A percentile compares a stretch with the other conserved stretches of the same genome.
Conservation (phyloP, 2,888 invertebrate genomes). For the Sclerodermus sp. region DNA sequence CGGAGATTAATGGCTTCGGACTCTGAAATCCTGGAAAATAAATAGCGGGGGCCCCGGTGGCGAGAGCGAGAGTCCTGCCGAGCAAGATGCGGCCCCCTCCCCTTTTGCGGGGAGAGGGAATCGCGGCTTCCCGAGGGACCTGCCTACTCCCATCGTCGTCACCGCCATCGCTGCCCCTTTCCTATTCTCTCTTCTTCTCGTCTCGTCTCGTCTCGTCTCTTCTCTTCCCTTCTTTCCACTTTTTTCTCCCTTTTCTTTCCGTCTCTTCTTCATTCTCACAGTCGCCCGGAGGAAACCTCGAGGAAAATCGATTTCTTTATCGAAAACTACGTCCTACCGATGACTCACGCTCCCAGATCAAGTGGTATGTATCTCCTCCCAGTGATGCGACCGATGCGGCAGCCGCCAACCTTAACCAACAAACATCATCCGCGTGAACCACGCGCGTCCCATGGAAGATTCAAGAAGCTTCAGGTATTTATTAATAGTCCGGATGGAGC, state of each 20-base stretch:
- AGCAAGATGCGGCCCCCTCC: constrained; percentile 30
- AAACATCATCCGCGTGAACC: too few species aligned
- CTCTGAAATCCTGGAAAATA: constrained; percentile 58
- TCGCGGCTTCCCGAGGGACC: constrained; percentile 32
- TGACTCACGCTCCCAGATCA: too few species aligned
- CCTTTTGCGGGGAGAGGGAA: constrained; percentile 18
- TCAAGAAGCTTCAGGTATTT: too few species aligned
- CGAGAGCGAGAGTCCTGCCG: constrained; percentile 40
- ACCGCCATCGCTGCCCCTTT: constrained; percentile 24
- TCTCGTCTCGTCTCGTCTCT: constrained; percentile 20
- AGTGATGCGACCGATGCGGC: too few species aligned
- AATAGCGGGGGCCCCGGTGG: constrained; percentile 50
- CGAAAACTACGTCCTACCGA: too few species aligned
- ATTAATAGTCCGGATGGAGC: too few species aligned
- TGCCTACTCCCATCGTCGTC: constrained; percentile 25
- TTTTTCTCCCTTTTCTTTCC: constrained; percentile 8
- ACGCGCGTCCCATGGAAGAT: too few species aligned
- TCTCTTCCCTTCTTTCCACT: constrained; percentile 11
- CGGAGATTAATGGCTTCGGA: constrained; percentile 56
- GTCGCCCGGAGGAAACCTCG: background rate
- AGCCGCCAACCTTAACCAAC: too few species aligned
- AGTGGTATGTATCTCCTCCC: constrained; percentile 1
- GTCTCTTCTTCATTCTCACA: constrained; percentile 20
- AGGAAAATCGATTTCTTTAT: too few species aligned
- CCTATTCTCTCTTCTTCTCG: constrained; percentile 18